Base-by-base conservation (phyloP, 2,888 invertebrate genomes). In the Pterostichus niger region DNA sequence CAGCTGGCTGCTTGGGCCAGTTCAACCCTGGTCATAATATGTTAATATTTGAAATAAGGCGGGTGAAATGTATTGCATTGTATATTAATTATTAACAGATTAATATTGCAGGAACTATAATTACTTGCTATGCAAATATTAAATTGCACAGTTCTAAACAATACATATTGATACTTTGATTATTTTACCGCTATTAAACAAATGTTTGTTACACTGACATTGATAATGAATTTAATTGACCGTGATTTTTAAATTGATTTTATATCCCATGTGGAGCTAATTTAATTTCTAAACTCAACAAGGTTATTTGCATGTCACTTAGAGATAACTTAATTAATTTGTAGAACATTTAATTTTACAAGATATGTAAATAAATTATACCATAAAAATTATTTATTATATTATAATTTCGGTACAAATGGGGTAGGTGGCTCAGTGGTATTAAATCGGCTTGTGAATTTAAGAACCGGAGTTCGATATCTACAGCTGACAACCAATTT, bases 181-280 rank as follows among this genome's bases (percentile, higher is more conserved):
- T 13, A 33, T 31, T 31, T 24, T 35, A 24, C 24, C 31, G 75
- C 33, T 24, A 35, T 75, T 17, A 17, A 31, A 11, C 11, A 46
- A 40, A 71, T 71, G 17, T 49, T 24, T 11, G 33, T 54, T 40
- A 10, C 54, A 77, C 3, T 77, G 77, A 77, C 77, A 77, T 56
- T 77, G 77, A 15, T 77, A 77, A 77, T 77, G 77, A 77, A 77
- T 35, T 13, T 31, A n/a, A 35, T 5, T 77, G 59, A 77, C 77
- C 77, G 15, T 77, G 77, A 40, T 77, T 77, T 76, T 59, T 15
- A 77, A 77, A 71, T 71, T 49, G 15, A 44, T 77, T 56, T 77
- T 6, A 13, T 76, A 9, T 35, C 11, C 35, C 31, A 59, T 31
- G 33, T 77, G 15, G 11, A 35, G 33, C 52, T 44, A 61, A 59